Base-by-base conservation (phyloP, 2,113 vertebrate species). In the Carassius auratus region DNA sequence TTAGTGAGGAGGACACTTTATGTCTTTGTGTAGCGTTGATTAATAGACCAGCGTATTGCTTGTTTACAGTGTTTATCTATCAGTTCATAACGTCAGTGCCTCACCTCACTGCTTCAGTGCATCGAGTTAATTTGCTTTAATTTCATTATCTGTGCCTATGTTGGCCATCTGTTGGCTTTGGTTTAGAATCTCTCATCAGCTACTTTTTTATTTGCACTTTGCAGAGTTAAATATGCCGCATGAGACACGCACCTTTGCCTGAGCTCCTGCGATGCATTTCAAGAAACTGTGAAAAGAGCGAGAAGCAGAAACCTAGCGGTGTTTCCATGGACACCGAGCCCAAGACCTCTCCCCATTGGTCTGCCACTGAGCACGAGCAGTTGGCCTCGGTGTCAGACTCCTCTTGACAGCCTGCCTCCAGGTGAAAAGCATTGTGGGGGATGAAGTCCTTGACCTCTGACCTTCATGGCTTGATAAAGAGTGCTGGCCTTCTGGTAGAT, bases 261-360 rank as follows among this genome's bases (percentile, higher is more conserved):
- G 42, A 68, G 79, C 75, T 76, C 48, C 42, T 75, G 21, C 50
- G 45, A 50, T 57, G 64, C 26, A 55, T 69, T 81, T 69, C 62
- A 68, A n/a, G 45, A 68, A 66, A 19, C 78, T 30, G 57, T 79
- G 78, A 71, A 30, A 69, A 78, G 21, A 78, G 38, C 75, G 13
- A 59, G 48, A 36, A 73, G n/a, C 26, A 12, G 33, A 85, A 57
- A 17, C 17, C 50, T 38, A 59, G 42, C 21, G 17, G 50, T 91
- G 93, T 94, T 94, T 93, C 93, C 92, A 93, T 93, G 94, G 93
- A 93, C 90, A 93, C 93, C 89, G 92, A 93, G 93, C 91, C 92
- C 80, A 5, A 82, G 62, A 55, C 92, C 91, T 92, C 92, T 91
- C 90, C 86, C 89, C 36, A 69, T 85, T 79, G 84, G 76, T 76